Conservation (phyloP, 2,888 invertebrate genomes). For the Alloplasta piceator region DNA sequence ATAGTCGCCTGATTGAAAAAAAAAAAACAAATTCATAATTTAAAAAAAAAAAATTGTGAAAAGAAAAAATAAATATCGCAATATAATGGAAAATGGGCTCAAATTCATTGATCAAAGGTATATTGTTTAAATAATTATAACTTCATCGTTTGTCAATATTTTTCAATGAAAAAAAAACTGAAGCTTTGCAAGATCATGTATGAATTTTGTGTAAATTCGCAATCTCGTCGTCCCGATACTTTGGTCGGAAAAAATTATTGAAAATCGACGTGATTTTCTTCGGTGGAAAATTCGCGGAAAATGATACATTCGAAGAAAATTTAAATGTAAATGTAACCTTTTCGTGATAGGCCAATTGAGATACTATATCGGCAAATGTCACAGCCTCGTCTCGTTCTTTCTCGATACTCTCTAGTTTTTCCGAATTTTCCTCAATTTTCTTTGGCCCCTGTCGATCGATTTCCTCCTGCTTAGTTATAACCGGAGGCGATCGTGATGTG, state of each 20-base stretch:
- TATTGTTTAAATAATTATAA: no score
- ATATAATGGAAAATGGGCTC: no score
- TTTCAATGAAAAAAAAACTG: no score
- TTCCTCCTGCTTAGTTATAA: conserved; percentile 78
- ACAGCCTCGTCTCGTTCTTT: conserved; percentile 63
- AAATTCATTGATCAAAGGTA: no score
- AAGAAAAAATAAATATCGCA: no score
- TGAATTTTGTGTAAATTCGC: no score
- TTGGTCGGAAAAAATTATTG: no score
- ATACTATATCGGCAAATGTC: conserved; percentile 79
- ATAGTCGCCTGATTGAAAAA: conserved; percentile 78
- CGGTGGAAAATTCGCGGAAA: not conserved
- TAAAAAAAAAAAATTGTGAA: no score
- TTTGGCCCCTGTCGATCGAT: conserved; percentile 48
- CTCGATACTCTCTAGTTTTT: conserved; percentile 53
- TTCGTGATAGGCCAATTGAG: conserved; percentile 80
- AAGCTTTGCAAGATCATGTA: no score
- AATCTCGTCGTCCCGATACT: no score
- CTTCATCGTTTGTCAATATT: no score
- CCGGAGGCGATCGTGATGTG: conserved; percentile 78
- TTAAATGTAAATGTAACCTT: conserved; percentile 73
- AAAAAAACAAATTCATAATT: conserved; percentile 1
- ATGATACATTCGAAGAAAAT: not conserved
- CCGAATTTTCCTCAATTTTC: conserved; percentile 62
- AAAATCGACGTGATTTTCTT: no score